Conservation (phyloP, 2,797 vertebrate genomes). For the Corythornis leucogaster region DNA sequence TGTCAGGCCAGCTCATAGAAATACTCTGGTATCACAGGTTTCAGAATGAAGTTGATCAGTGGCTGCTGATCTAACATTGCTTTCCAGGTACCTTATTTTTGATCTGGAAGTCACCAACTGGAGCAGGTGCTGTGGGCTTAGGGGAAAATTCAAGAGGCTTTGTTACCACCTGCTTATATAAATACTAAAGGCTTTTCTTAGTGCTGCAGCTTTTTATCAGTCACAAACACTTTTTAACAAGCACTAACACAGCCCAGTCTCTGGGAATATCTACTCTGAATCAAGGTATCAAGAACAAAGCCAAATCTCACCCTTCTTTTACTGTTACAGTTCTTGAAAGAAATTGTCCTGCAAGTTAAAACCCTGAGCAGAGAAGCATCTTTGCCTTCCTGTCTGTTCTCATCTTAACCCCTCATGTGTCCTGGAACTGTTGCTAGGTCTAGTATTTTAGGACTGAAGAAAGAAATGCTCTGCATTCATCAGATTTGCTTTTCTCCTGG, state of each 20-base stretch:
- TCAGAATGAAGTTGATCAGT: background rate
- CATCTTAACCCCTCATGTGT: background rate
- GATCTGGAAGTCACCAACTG: background rate
- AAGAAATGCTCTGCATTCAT: background rate
- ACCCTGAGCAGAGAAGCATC: background rate
- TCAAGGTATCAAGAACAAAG: background rate
- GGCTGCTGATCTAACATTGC: background rate
- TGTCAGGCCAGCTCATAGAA: background rate
- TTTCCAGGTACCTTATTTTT: background rate
- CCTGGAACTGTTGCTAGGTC: background rate
- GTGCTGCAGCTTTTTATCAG: background rate
- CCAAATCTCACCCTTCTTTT: background rate
- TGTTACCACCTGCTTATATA: background rate
- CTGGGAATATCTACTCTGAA: background rate
- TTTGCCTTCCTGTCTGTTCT: background rate
- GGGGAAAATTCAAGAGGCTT: background rate
- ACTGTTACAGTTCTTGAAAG: background rate
- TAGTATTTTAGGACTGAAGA: background rate
- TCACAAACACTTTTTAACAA: background rate
- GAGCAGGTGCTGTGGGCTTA: background rate
- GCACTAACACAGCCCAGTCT: background rate
- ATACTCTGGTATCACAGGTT: background rate
- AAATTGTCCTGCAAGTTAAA: background rate
- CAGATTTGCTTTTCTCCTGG: background rate
- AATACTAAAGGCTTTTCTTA: background rate